Conservation (phyloP, 2,113 vertebrate genomes). For the Cyanistes caeruleus region DNA sequence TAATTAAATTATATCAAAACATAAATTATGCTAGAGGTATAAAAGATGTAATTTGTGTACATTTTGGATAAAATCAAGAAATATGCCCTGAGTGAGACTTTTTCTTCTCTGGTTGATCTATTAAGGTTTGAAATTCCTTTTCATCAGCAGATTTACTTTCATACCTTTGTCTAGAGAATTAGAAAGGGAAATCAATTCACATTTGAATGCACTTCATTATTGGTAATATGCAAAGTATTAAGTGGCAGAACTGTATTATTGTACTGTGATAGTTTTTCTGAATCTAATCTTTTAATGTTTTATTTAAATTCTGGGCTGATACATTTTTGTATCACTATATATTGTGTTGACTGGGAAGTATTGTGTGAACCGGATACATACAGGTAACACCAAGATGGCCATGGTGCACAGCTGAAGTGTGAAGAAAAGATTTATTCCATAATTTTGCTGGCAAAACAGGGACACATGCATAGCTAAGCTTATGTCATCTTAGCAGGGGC, state of each 20-base stretch:
- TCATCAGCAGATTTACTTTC: not conserved
- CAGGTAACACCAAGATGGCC: not conserved
- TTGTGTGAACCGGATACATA: accelerated
- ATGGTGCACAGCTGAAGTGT: not conserved
- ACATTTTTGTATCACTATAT: not conserved
- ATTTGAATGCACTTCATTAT: not conserved
- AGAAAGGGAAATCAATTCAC: not conserved
- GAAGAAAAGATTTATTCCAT: not conserved
- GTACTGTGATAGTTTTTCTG: not conserved
- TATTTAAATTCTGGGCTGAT: not conserved
- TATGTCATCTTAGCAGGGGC: not conserved
- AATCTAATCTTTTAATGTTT: not conserved
- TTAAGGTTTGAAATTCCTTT: not conserved
- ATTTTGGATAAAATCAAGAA: not conserved
- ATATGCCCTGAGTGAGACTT: not conserved
- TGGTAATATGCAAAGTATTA: not conserved
- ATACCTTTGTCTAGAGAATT: not conserved
- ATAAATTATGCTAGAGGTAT: not conserved
- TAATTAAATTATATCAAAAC: not conserved
- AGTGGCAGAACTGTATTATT: not conserved
- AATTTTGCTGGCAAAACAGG: not conserved
- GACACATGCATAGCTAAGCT: not conserved
- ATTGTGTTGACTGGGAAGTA: not conserved
- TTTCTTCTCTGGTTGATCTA: not conserved
- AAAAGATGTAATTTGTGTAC: not conserved